phyloP scores from a whole-genome alignment of 2,888 invertebrate species.

The Cephus sareptanus region DNA sequence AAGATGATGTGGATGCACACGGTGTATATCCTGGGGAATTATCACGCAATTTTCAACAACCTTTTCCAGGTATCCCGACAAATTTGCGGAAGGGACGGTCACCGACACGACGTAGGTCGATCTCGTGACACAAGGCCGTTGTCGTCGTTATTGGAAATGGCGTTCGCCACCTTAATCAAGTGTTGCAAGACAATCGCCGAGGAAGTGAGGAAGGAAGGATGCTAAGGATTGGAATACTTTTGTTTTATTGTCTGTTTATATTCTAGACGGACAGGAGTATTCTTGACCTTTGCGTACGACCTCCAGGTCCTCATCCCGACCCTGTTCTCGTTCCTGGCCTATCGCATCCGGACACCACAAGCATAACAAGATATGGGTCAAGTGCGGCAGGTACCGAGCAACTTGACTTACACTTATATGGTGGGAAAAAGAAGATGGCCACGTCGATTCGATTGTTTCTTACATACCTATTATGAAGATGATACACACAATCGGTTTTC shows the following conservation, averaged over 20 bases:
- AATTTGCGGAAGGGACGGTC: neutral
- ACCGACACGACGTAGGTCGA: neutral
- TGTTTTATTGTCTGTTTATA: neutral
- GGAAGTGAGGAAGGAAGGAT: neutral
- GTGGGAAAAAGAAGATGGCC: conserved; percentile 29
- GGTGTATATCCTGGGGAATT: neutral
- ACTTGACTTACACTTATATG: conserved; percentile 38
- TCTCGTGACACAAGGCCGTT: neutral
- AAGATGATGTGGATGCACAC: neutral
- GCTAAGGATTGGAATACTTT: neutral
- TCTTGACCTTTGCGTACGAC: neutral
- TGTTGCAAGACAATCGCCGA: neutral
- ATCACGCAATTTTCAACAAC: neutral
- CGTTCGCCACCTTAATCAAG: neutral
- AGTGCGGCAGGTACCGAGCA: conserved; percentile 62
- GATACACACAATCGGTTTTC: neutral
- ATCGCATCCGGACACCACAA: conserved; percentile 60
- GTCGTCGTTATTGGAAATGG: neutral
- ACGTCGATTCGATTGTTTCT: conserved; percentile 33
- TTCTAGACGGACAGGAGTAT: neutral
- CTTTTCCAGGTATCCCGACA: neutral
- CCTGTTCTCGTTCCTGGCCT: conserved; percentile 17
- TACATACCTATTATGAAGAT: neutral
- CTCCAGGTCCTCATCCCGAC: neutral
- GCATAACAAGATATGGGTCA: conserved; percentile 65